These are phyloP conservation scores for Boloria euphrosyne DNA, from an alignment of 2,888 invertebrate species.

Conservation along the genomic window DNA sequence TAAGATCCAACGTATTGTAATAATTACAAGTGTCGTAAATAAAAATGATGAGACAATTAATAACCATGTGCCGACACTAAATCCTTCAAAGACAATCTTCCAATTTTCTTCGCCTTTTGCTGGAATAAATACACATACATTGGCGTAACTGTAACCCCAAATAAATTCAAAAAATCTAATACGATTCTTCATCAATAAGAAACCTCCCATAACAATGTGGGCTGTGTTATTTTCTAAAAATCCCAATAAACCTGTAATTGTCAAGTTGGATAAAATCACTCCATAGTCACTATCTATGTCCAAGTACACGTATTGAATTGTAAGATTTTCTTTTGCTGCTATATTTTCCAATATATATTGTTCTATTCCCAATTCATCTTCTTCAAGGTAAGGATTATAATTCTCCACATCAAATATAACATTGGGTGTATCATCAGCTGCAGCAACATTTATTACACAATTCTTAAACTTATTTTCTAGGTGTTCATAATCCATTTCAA, in stretches of 20 bases:
- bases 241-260: slow-evolving; percentile 53
- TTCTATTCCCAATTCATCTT: slow-evolving; percentile 50
- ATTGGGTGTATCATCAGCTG: slow-evolving; percentile 50
- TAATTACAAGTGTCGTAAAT: slow-evolving; percentile 42
- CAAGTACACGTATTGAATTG: slow-evolving; percentile 46
- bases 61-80: slow-evolving; percentile 52
- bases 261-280: slow-evolving; percentile 53
- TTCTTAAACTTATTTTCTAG: slow-evolving; percentile 44
- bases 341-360: slow-evolving; percentile 56
- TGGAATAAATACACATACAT: slow-evolving; percentile 52
- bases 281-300: slow-evolving; percentile 45
- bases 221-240: slow-evolving; percentile 50
- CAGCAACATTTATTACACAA: slow-evolving; percentile 53
- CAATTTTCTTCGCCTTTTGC: slow-evolving; percentile 48
- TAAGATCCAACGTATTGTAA: slow-evolving; percentile 35
- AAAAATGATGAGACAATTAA: slow-evolving; percentile 50
- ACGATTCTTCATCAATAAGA: slow-evolving; percentile 54
- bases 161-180: slow-evolving; percentile 57
- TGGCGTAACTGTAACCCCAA: slow-evolving; percentile 55
- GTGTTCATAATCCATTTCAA: slow-evolving; percentile 42
- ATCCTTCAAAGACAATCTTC: slow-evolving; percentile 57
- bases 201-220: slow-evolving; percentile 56
- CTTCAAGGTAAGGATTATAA: slow-evolving; percentile 44
- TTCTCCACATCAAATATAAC: slow-evolving; percentile 49
- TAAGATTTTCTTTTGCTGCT: slow-evolving; percentile 48